These are phyloP conservation scores for Fulmarus glacialis DNA, from an alignment of 2,113 vertebrate species.

Conservation along the genomic window DNA sequence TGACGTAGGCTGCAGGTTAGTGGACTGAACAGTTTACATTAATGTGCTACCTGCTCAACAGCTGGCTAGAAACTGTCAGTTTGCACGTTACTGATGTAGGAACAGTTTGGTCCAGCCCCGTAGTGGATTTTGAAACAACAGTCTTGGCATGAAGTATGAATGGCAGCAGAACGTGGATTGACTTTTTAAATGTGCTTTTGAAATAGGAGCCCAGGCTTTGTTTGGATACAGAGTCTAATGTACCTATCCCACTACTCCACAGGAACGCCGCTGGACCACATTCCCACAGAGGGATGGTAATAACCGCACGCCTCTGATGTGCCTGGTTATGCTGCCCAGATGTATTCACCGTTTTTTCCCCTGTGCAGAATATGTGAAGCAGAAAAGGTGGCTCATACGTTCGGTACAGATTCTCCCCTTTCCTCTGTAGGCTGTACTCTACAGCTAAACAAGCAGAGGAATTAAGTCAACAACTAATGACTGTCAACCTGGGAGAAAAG, in stretches of 20 bases:
- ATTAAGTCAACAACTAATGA: constrained; percentile 33
- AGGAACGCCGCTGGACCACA: neutral
- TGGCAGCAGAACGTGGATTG: rapidly evolving
- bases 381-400: neutral
- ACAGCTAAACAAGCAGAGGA: neutral
- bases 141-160: neutral
- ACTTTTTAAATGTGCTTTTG: neutral
- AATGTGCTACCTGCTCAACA: neutral
- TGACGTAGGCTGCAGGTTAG: neutral
- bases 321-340: neutral
- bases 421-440: neutral
- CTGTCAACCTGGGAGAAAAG: constrained; percentile 8
- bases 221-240: neutral
- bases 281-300: neutral
- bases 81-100: neutral
- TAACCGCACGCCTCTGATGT: neutral
- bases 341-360: neutral
- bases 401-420: neutral
- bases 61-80: neutral
- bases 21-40: neutral
- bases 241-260: neutral
- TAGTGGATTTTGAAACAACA: neutral
- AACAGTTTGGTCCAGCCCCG: neutral
- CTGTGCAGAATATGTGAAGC: neutral
- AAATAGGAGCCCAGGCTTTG: neutral